Evolutionary conservation across 2,113 vertebrate species (phyloP), one percentile per base, ranked within the genome.

Genomic region (Cryptoleucopteryx plumbea): DNA sequence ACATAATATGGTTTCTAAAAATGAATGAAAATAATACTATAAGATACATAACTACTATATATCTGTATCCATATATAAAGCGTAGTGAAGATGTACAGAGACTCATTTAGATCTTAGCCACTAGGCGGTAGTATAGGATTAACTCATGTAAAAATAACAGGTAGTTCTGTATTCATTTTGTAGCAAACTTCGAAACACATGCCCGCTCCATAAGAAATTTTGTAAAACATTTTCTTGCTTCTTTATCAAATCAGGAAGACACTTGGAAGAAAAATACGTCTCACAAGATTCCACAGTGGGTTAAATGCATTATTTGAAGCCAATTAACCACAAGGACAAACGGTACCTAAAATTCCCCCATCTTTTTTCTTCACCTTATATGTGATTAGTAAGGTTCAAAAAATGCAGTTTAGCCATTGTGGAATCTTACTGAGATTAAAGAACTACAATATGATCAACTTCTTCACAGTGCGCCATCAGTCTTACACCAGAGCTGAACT

Each of bases 51-150:
- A 14, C 12, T 85, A 5, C 27, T 53, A 5, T 26, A 16, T 42
- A 14, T 7, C 25, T 21, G 7, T 32, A 47, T 47, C 19, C 5
- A 4, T 16, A 9, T 7, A 16, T 16, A 50, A 62, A 81, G 43
- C 0, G 0, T 7, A 48, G 16, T 66, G n/a, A 56, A 66, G 27
- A 15, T 59, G 36, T 38, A 31, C n/a, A 63, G 45, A 2, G 29
- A 9, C 34, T 70, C 11, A 13, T 90, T 80, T 52, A 92, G 50
- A 42, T 5, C 3, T 59, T 62, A 48, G 68, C 95, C 97, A 96
- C 91, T 94, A 94, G 92, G 91, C 10, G 95, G 92, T 68, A 89
- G 91, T 89, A 67, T 68, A 94, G 75, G 86, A 94, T 94, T 82
- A 86, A 62, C 19, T 65, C 21, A 89, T 22, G 47, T 73, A 21